Percentiles rank a stretch among this genome's conserved stretches.
Conservation (phyloP, 1,140 invertebrate genomes). For the Leptopilina boulardi region DNA sequence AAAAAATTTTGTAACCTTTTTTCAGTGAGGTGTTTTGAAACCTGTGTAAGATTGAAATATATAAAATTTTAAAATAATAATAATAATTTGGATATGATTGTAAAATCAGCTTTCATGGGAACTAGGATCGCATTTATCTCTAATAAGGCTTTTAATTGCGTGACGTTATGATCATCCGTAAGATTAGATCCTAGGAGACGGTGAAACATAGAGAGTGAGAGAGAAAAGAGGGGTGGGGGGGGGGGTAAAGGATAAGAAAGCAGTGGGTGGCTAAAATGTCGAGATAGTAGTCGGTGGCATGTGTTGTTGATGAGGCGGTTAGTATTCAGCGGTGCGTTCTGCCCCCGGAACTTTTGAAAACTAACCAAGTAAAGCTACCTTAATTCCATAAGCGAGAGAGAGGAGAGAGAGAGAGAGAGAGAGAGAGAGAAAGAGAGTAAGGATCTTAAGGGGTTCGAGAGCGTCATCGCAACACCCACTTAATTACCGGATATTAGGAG, state of each 20-base stretch:
- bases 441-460: slow-evolving; percentile 64
- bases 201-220: slow-evolving; percentile 48
- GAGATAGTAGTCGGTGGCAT: slow-evolving; percentile 68
- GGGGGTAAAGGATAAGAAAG: slow-evolving; percentile 54
- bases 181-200: slow-evolving; percentile 64
- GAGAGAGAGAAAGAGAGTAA: slow-evolving; percentile 47
- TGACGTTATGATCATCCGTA: slow-evolving; percentile 69
- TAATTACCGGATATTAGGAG: slow-evolving; percentile 74
- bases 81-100: background rate
- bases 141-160: slow-evolving; percentile 55
- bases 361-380: slow-evolving; percentile 73
- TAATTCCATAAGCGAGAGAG: slow-evolving; percentile 73
- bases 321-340: slow-evolving; percentile 73
- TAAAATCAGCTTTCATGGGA: background rate
- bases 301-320: slow-evolving; percentile 76
- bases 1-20: too few species aligned
- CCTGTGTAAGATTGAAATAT: background rate
- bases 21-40: background rate
- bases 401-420: slow-evolving; percentile 46
- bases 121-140: slow-evolving; percentile 16
- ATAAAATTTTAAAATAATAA: background rate
- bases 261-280: slow-evolving; percentile 60
- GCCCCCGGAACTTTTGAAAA: slow-evolving; percentile 72
- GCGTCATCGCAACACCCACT: slow-evolving; percentile 70
- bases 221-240: slow-evolving; percentile 35